Base-by-base conservation (phyloP, 2,888 invertebrate species). In the Phaedon cochleariae region DNA sequence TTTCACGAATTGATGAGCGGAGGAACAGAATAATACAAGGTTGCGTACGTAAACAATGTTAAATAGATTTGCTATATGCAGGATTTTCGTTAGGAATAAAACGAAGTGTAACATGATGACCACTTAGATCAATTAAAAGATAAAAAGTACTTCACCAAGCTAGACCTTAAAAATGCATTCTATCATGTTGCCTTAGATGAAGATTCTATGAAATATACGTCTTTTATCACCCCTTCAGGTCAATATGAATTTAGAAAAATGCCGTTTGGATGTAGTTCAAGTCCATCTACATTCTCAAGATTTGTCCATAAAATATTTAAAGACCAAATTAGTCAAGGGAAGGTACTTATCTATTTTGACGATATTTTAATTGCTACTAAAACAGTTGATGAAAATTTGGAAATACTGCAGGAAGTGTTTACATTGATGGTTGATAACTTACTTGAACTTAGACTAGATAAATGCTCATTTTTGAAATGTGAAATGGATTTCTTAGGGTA, bases 171-270 rank as follows among this genome's bases (percentile, higher is more conserved):
- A n/a, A 59, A 73, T 66, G 78, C 71, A 1, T 80, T 77, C 51
- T 69, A 77, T 54, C 78, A 79, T 46, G 69, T 79, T 12, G 48
- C 49, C 12, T 34, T 80, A 20, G 65, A 71, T 0, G 64, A 74
- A 64, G 62, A 71, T 9, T 76, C 75, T 4, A 63, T 71, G 2
- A 69, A 76, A 62, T 74, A 75, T 34, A 79, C 78, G 1, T 73
- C 77, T 0, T 80, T 81, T 67, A 66, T 75, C 5, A 76, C 74
- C 0, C 74, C 71, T 10, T 60, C 70, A 21, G 77, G 77, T 0
- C 77, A 79, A 51, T 79, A 52, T 57, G 77, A 79, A 66, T 80
- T 70, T 68, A 21, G 68, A n/a, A 69, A 68, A 60, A 77, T 78
- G 75, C 78, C 76, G 1, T 75, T 78, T 67, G 79, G 79, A 0